A percentile compares a stretch with the other conserved stretches of the same genome.
These are phyloP conservation scores for Ichneumon xanthorius DNA, from an alignment of 2,888 invertebrate genomes.

Conservation along the genomic window DNA sequence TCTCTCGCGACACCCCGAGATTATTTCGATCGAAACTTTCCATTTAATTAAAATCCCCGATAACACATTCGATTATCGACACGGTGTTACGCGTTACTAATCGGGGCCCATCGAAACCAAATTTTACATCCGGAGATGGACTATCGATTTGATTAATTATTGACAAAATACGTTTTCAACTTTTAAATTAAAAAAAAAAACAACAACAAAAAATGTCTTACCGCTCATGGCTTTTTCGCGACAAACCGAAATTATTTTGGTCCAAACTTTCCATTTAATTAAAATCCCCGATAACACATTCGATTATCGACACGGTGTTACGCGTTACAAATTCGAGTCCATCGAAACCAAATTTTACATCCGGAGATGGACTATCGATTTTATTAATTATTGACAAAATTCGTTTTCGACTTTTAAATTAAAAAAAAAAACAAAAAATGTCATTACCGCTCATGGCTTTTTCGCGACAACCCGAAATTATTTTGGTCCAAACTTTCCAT, in stretches of 20 bases:
- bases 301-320: neutral
- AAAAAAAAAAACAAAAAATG: no score
- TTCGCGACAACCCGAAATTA: slow-evolving; percentile 1
- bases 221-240: slow-evolving; percentile 11
- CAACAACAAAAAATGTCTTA: slow-evolving; percentile 34
- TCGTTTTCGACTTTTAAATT: neutral
- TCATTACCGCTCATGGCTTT: slow-evolving; percentile 41
- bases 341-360: neutral
- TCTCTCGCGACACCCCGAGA: slow-evolving; percentile 6
- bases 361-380: neutral
- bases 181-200: no score
- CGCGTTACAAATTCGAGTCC: neutral
- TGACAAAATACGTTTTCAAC: neutral
- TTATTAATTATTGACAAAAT: neutral
- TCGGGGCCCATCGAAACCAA: neutral
- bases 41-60: neutral
- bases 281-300: neutral
- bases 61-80: slow-evolving; percentile 12
- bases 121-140: neutral
- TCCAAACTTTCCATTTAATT: slow-evolving; percentile 15
- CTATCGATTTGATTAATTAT: neutral
- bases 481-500: slow-evolving; percentile 13
- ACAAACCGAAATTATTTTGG: neutral
- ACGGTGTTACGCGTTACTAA: neutral
- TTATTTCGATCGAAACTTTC: slow-evolving; percentile 15